Base-by-base conservation (phyloP, 2,888 invertebrate genomes). In the Odontomyia ornata region DNA sequence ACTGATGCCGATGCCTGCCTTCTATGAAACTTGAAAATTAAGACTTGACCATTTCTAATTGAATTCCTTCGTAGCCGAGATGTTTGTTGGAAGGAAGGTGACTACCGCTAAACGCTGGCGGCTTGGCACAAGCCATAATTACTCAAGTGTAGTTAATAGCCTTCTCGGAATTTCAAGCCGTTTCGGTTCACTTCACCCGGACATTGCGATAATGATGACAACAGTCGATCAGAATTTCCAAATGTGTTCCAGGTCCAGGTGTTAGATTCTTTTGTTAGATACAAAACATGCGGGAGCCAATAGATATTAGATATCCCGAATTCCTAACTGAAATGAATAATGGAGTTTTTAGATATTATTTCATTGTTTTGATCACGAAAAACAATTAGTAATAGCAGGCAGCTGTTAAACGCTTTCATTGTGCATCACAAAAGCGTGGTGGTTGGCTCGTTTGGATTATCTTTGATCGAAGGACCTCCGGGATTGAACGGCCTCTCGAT, bases 21-120 rank as follows among this genome's bases (percentile, higher is more conserved):
- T 73, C 73, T 60, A 73, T 60, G 73, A 73, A 73, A 36, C 36
- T 57, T 36, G 30, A 73, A 73, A 73, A 73, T 73, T 73, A 60
- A 73, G 73, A 73, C 72, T 73, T 73, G 73, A 57, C 73, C 73
- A 60, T 60, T 73, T 73, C 73, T 73, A 73, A 73, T 73, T 73
- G 73, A 73, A 73, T 73, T 73, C 60, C 57, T 36, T 25, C 69
- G 47, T 47, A 47, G 46, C 73, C 46, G 13, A 28, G 21, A 5
- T 2, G 30, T 69, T 47, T 0, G 9, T 47, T 1, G 23, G 23
- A 25, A 67, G n/a, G 43, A 43, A 69, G 27, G 21, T 25, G 69
- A 25, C 46, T 69, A 47, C 69, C 25, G 69, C 11, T n/a, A 46
- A 1, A n/a, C 15, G 47, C 46, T 69, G 23, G 47, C 5, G 73